Evolutionary conservation across 1,140 invertebrate species (phyloP).

Genomic region (Leptinotarsa defecta): DNA sequence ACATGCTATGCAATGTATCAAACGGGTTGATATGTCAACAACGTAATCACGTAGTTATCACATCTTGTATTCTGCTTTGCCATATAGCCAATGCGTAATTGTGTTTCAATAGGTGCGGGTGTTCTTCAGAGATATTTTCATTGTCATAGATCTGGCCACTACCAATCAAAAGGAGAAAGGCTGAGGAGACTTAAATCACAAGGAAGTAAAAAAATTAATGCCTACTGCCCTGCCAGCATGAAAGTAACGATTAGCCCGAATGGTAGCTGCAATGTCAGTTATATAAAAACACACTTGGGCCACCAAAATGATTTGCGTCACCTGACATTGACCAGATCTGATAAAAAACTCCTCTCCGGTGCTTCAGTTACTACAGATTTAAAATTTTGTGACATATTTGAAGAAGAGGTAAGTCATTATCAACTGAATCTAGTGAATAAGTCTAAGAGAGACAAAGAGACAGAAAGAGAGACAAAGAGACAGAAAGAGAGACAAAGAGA

Average conservation of each 20-base stretch:
- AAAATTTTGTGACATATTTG: background rate
- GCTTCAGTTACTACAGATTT: background rate
- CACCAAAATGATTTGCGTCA: slow-evolving; percentile 15
- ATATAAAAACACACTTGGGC: slow-evolving; percentile 24
- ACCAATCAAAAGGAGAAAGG: slow-evolving; percentile 23
- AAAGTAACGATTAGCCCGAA: slow-evolving; percentile 13
- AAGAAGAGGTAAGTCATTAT: background rate
- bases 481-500: too few relatives aligned
- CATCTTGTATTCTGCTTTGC: too few relatives aligned
- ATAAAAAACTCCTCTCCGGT: background rate
- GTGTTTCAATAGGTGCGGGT: background rate
- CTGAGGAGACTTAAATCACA: slow-evolving; percentile 28
- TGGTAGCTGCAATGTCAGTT: slow-evolving; percentile 23
- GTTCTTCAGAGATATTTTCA: slow-evolving; percentile 2
- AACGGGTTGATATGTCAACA: too few relatives aligned
- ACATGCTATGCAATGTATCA: too few relatives aligned
- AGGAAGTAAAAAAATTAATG: slow-evolving; percentile 35
- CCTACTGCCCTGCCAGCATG: slow-evolving; percentile 28
- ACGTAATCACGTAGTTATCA: too few relatives aligned
- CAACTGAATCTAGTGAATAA: too few relatives aligned
- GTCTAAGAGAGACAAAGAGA: too few relatives aligned
- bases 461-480: too few relatives aligned
- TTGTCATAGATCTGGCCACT: slow-evolving; percentile 30
- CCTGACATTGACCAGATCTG: background rate
- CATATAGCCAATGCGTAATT: too few relatives aligned